These are phyloP conservation scores for Germaria angustata DNA, from an alignment of 2,888 invertebrate genomes.

Conservation along the genomic window DNA sequence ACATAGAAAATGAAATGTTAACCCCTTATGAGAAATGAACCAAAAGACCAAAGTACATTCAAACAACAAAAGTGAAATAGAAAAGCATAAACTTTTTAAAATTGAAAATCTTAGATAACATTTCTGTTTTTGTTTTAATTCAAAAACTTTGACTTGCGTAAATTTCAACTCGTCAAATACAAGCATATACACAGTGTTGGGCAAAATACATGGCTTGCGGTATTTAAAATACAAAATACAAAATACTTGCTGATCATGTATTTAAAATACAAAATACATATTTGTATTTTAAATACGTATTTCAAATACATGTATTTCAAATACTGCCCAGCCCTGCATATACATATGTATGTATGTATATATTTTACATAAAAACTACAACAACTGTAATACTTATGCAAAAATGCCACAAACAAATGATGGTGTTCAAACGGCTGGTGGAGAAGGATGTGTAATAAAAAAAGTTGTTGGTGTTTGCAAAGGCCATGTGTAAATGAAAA, in stretches of 20 bases:
- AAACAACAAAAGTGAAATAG: background rate
- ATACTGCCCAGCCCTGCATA: too few relatives aligned
- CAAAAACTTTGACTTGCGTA: conserved; percentile 56
- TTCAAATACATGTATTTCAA: too few relatives aligned
- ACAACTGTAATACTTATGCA: background rate
- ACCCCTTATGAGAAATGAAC: conserved; percentile 11
- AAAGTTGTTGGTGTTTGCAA: conserved; percentile 2
- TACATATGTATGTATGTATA: too few relatives aligned
- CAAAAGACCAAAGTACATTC: conserved; percentile 35
- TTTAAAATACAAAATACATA: too few relatives aligned
- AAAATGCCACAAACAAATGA: conserved; percentile 2
- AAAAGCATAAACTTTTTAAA: conserved; percentile 51
- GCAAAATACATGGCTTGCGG: too few relatives aligned
- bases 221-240: too few relatives aligned
- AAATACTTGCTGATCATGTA: too few relatives aligned
- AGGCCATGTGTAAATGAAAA: conserved; percentile 13
- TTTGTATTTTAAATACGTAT: too few relatives aligned
- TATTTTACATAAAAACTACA: conserved; percentile 22
- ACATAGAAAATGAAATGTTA: conserved; percentile 47
- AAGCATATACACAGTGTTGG: too few relatives aligned
- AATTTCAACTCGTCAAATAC: conserved; percentile 40
- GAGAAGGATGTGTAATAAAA: background rate
- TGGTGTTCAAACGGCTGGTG: background rate
- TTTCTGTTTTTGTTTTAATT: conserved; percentile 36
- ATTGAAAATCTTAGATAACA: conserved; percentile 65